These are phyloP conservation scores for Chrosomus eos DNA, from an alignment of 2,797 vertebrate species.

Conservation along the genomic window DNA sequence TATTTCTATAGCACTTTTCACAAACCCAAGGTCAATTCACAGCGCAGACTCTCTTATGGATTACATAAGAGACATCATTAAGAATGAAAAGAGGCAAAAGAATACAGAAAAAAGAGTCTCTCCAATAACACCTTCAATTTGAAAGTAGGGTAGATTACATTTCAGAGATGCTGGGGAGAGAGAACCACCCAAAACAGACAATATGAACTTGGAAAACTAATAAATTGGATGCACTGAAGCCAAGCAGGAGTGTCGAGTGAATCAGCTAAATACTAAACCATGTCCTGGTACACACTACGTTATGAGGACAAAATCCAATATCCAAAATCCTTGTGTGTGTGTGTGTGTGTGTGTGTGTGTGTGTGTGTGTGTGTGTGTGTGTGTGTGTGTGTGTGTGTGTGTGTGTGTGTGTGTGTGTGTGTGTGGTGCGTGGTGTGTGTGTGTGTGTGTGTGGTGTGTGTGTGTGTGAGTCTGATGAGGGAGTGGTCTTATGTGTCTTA, in stretches of 20 bases:
- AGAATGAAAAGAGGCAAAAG: constrained; percentile 2
- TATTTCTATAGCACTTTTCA: not conserved
- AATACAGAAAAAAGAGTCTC: not conserved
- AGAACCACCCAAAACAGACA: not conserved
- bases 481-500: too few relatives aligned
- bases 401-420: too few relatives aligned
- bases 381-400: too few relatives aligned
- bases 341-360: too few relatives aligned
- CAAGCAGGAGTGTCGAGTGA: not conserved
- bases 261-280: not conserved
- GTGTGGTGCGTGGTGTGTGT: too few relatives aligned
- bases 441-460: too few relatives aligned
- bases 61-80: not conserved
- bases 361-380: too few relatives aligned
- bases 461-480: too few relatives aligned
- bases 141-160: not conserved
- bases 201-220: not conserved
- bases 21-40: constrained; percentile 1
- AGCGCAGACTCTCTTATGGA: not conserved
- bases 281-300: not conserved
- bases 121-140: not conserved
- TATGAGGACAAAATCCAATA: too few relatives aligned
- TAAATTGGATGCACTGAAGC: constrained; percentile 25
- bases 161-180: not conserved
- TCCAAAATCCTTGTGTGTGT: too few relatives aligned